Base-by-base conservation (phyloP, 2,113 vertebrate species). In the Myotis davidii region DNA sequence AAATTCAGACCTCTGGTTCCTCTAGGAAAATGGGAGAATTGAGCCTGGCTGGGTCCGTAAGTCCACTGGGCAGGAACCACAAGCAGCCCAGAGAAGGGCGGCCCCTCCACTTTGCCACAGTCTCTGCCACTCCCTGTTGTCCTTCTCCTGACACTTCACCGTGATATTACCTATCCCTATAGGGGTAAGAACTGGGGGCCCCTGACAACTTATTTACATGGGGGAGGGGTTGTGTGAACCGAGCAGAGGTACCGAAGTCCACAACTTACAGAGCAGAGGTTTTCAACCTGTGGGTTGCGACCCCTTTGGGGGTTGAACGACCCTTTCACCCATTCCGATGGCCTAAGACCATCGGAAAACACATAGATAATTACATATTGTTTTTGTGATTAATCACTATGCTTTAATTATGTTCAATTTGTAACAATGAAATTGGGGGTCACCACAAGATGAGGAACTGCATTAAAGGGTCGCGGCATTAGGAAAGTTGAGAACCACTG, bases 31-130 rank as follows among this genome's bases (percentile, higher is more conserved):
- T 1, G 6, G 13, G 45, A 27, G 50, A 79, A 8, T 1, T 0
- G 0, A 23, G 37, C 20, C 81, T 5, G 25, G 65, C 67, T 2
- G 7, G 25, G 5, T 48, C 65, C n/a, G 11, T 14, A 37, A 17
- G 20, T 45, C 77, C 7, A 1, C 14, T 13, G 17, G 73, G 50
- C 61, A 27, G 37, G 29, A 32, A 42, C 37, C 7, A 32, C 37
- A 5, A 6, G 3, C 52, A 12, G 9, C 6, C n/a, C 25, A 14
- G 20, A 2, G 2, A 17, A n/a, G 32, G 2, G 1, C 0, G 2
- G 77, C 27, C 18, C 20, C 9, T 48, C 50, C 25, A 29, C 52
- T 11, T 11, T 13, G 69, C 23, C n/a, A 10, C 1, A 17, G 8
- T 21, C 61, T 48, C 42, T 4, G 23, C n/a, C 5, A 1, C 20